phyloP scores from a whole-genome alignment of 1,140 invertebrate genomes.

The Nylanderia fulva region DNA sequence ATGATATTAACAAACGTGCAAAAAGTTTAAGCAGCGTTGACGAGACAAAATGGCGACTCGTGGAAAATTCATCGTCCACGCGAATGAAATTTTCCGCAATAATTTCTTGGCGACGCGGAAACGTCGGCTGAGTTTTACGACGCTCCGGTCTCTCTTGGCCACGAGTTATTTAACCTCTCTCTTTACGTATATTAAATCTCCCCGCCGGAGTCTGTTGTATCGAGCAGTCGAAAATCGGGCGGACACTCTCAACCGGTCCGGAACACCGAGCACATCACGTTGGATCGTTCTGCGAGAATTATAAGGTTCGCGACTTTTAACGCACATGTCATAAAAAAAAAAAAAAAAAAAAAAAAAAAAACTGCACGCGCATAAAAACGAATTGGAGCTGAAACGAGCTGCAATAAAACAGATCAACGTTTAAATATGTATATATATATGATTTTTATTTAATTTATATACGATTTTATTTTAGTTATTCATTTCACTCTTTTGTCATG shows the following conservation, averaged over 20 bases:
- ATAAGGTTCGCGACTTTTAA: slow-evolving; percentile 38
- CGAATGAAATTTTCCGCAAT: slow-evolving; percentile 39
- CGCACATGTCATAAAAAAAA: not conserved
- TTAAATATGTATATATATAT: not conserved
- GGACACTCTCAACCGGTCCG: slow-evolving; percentile 34
- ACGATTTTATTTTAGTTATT: not conserved
- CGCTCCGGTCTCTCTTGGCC: not conserved
- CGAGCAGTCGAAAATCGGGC: slow-evolving; percentile 52
- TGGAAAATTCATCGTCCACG: not conserved
- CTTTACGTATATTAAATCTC: slow-evolving; percentile 57
- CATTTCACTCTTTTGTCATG: too few relatives aligned
- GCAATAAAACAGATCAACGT: not conserved
- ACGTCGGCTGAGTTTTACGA: slow-evolving; percentile 40
- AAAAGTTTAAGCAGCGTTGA: not conserved
- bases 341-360: too few relatives aligned
- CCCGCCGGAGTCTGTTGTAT: slow-evolving; percentile 29
- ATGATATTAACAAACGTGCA: not conserved
- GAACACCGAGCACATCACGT: slow-evolving; percentile 33
- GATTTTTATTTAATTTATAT: too few relatives aligned
- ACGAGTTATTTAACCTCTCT: slow-evolving; percentile 55
- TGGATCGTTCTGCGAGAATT: slow-evolving; percentile 30
- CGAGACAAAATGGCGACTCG: not conserved
- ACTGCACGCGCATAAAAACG: not conserved
- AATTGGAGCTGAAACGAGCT: not conserved
- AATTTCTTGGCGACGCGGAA: slow-evolving; percentile 50